Evolutionary conservation across 1,140 invertebrate species (phyloP), one percentile per base, ranked within the genome.

Genomic region (Theocolax elegans): DNA sequence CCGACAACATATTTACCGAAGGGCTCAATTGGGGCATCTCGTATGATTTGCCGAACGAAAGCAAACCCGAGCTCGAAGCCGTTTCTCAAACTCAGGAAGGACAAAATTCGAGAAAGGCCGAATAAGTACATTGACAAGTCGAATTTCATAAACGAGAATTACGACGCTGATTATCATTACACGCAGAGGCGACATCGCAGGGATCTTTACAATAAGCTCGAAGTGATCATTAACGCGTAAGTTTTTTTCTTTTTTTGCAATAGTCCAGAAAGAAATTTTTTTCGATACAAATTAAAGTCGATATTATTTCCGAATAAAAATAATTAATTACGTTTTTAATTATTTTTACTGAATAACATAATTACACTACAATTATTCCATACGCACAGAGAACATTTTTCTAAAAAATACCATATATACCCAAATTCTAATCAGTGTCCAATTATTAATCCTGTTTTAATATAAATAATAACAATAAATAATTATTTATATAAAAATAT

Each of bases 11-110:
- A 53, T 91, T 90, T 75, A 90, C 89, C 0, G 89, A 90, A 74
- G 90, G 89, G 1, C 72, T 92, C 4, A 93, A 93, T 81, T 93
- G 91, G 91, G 92, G 91, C 54, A 89, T 92, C 40, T 90, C 91
- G 1, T 93, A 92, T 72, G 91, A 93, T 75, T 77, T 93, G 44
- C 92, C 92, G 1, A 88, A 93, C 74, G 88, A 89, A 54, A 90
- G 90, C 0, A 89, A 89, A 76, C 86, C 89, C 1, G 82, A 89
- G 23, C 80, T 89, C 3, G 84, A 87, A n/a, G 53, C 86, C 85
- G 0, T 79, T 80, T 56, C 73, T 85, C 1, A 70, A 83, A 51
- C 58, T 83, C 10, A 77, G 80, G 62, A 80, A 81, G 63, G 83
- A 86, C 63, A 74, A 76, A 63, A 13, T 79, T n/a, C n/a, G n/a